These are phyloP conservation scores for Lithophane semibrunnea DNA, from an alignment of 2,888 invertebrate genomes.

Conservation along the genomic window DNA sequence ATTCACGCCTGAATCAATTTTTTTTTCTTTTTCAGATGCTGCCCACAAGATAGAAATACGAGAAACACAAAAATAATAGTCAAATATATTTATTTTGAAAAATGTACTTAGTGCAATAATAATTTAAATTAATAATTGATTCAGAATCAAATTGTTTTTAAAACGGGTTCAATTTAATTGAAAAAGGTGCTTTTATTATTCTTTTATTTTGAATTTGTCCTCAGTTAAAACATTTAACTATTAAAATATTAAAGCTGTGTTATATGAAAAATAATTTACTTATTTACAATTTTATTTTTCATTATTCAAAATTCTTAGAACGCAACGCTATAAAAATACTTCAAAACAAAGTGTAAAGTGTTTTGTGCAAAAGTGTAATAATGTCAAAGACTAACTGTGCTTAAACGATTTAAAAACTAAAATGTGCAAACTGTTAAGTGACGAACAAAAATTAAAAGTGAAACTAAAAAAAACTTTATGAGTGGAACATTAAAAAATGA, in stretches of 20 bases:
- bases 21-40: conserved; percentile 77
- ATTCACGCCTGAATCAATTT: too few species aligned
- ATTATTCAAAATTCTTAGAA: not conserved
- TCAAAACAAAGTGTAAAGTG: conserved; percentile 39
- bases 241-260: not conserved
- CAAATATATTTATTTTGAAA: conserved; percentile 70
- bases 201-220: conserved; percentile 36
- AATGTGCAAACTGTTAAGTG: conserved; percentile 52
- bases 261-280: not conserved
- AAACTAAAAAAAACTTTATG: conserved; percentile 42
- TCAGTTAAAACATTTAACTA: conserved; percentile 5
- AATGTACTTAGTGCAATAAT: conserved; percentile 82
- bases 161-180: conserved; percentile 74
- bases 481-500: conserved; percentile 56
- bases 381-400: conserved; percentile 27
- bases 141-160: conserved; percentile 68
- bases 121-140: conserved; percentile 67
- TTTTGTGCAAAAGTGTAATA: conserved; percentile 39
- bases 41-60: conserved; percentile 59
- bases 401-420: conserved; percentile 36
- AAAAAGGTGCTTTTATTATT: conserved; percentile 60
- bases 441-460: conserved; percentile 46
- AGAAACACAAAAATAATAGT: conserved; percentile 65
- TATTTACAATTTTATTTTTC: conserved; percentile 5
- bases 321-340: not conserved